phyloP scores from a whole-genome alignment of 2,888 invertebrate genomes.

The Gastrophysa polygoni region DNA sequence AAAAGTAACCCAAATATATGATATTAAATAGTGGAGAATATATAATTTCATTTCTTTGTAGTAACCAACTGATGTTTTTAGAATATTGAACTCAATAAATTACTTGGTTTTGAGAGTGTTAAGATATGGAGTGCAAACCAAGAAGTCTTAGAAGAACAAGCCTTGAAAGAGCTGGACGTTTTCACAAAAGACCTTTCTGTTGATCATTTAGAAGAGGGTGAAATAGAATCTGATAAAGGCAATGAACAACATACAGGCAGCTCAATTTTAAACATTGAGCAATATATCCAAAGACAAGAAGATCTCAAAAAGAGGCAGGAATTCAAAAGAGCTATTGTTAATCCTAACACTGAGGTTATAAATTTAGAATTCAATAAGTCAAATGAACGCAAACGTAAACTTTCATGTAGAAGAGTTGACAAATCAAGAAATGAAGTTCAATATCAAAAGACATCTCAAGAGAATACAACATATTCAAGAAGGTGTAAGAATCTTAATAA shows the following conservation, averaged over 20 bases:
- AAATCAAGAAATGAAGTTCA: background rate
- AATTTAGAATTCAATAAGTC: slow-evolving; percentile 41
- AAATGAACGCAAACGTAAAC: slow-evolving; percentile 25
- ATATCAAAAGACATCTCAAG: slow-evolving; percentile 12
- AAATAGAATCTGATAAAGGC: slow-evolving; percentile 37
- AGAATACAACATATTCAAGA: background rate
- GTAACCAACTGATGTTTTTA: slow-evolving; percentile 20
- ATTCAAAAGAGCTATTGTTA: slow-evolving; percentile 37
- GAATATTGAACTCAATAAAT: slow-evolving; percentile 31
- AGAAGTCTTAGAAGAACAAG: slow-evolving; percentile 53
- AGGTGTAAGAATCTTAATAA: slow-evolving; percentile 3
- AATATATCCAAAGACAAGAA: slow-evolving; percentile 51
- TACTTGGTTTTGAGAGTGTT: slow-evolving; percentile 45
- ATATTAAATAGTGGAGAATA: too few species aligned
- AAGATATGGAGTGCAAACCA: slow-evolving; percentile 55
- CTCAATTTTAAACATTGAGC: slow-evolving; percentile 45
- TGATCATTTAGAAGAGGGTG: slow-evolving; percentile 43
- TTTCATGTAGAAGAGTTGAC: background rate
- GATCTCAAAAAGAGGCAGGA: slow-evolving; percentile 50
- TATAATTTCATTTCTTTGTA: too few species aligned
- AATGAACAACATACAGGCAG: slow-evolving; percentile 16
- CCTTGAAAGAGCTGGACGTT: slow-evolving; percentile 52
- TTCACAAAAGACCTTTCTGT: slow-evolving; percentile 43
- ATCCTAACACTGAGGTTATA: slow-evolving; percentile 38
- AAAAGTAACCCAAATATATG: too few species aligned